A percentile compares a stretch with the other conserved stretches of the same genome.
Evolutionary conservation across 2,797 vertebrate genomes (phyloP).

Genomic region (Sebastes taczanowskii): DNA sequence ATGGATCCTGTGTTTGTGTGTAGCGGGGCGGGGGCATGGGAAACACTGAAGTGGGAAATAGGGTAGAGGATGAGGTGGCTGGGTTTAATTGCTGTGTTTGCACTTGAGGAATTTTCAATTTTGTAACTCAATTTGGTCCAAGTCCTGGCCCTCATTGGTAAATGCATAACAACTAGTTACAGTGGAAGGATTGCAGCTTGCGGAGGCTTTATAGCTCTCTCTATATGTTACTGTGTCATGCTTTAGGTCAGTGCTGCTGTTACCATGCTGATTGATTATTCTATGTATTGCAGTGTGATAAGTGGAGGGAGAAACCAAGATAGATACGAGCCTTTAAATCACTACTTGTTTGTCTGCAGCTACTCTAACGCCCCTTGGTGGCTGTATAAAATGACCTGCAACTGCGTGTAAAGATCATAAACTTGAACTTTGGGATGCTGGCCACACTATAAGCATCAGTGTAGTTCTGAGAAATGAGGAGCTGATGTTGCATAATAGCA

Average conservation of each 20-base stretch:
- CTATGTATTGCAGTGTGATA: background rate
- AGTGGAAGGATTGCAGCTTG: background rate
- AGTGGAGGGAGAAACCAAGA: background rate
- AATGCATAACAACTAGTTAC: conserved; percentile 14
- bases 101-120: conserved; percentile 14
- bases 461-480: background rate
- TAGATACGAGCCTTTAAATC: background rate
- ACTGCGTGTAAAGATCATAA: background rate
- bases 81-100: conserved; percentile 28
- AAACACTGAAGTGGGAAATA: conserved; percentile 29
- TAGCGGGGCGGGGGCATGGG: background rate
- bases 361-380: background rate
- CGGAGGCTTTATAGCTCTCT: background rate
- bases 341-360: background rate
- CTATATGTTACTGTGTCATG: background rate
- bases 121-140: background rate
- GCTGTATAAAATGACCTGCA: background rate
- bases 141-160: background rate
- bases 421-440: background rate
- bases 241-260: background rate
- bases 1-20: conserved; percentile 22
- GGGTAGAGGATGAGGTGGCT: background rate
- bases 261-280: background rate
- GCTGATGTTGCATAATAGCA: background rate
- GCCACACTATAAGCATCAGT: background rate